phyloP scores from a whole-genome alignment of 2,888 invertebrate species.

The Leucoptera coffeella region DNA sequence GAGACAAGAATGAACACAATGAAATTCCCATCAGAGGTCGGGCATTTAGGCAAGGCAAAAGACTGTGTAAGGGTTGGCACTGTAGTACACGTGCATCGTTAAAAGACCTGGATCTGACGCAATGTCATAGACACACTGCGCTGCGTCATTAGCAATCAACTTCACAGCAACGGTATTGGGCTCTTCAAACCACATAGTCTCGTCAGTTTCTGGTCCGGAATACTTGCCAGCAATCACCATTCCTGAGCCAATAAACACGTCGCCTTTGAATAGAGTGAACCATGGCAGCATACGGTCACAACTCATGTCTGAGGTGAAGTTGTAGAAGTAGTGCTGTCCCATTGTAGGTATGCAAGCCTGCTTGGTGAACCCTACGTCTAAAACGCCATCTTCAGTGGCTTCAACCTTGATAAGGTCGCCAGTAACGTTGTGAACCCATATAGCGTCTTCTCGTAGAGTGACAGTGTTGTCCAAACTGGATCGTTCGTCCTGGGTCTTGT shows the following conservation, averaged over 20 bases:
- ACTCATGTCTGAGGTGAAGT: constrained; percentile 8
- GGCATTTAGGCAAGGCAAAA: too few relatives aligned
- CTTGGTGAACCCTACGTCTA: neutral
- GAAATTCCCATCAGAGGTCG: too few relatives aligned
- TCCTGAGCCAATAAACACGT: constrained; percentile 1
- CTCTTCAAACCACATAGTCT: neutral
- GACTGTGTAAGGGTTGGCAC: neutral
- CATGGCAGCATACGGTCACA: constrained; percentile 5
- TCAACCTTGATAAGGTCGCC: neutral
- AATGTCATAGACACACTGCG: neutral
- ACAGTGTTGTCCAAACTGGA: too few relatives aligned
- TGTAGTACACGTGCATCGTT: constrained; percentile 2
- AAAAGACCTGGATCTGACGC: neutral
- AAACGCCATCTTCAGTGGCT: neutral
- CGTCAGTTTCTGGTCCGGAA: neutral
- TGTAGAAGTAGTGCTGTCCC: constrained; percentile 12
- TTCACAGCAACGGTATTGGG: neutral
- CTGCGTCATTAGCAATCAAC: neutral
- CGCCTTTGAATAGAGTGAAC: constrained; percentile 1
- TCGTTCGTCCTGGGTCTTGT: too few relatives aligned
- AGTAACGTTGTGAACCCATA: neutral
- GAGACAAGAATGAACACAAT: too few relatives aligned
- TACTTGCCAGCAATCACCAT: constrained; percentile 1
- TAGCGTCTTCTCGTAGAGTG: too few relatives aligned
- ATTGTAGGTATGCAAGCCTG: neutral